Evolutionary conservation across 2,113 vertebrate genomes (phyloP), one percentile per base, ranked within the genome.

Genomic region (Pica pica): DNA sequence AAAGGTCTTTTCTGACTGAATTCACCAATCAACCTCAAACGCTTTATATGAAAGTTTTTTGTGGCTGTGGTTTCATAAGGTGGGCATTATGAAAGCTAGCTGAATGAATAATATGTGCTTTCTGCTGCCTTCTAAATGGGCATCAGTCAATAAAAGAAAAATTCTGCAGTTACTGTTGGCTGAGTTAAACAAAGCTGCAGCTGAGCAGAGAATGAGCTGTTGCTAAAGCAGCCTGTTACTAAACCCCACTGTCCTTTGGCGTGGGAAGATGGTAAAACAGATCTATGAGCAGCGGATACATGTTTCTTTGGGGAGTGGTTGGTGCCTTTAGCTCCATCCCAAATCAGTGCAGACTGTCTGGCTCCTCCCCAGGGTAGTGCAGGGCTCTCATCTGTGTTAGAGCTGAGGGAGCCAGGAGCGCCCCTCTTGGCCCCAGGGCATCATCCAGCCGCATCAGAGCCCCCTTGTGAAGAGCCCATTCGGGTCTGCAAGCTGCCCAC

Each of bases 101-200:
- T 79, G 82, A 79, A 52, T 52, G 44, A 71, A 37, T 28, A 78
- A 39, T 42, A 15, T 0, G 3, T 3, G 2, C 70, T 93, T 82
- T 93, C 77, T 5, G 3, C 35, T 81, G 77, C 5, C 81, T 87
- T 81, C 74, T 75, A 55, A 67, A 59, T 47, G 57, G 39, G 16
- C 84, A 91, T 67, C 52, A 81, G 26, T 80, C 41, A 77, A 53
- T 57, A 44, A 85, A 59, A 83, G 27, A 83, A 93, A 94, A 93
- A 60, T 17, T 47, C 31, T 59, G 46, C 10, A 13, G 39, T 55
- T 76, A 20, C 77, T 87, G 37, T 47, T 68, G 61, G 46, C 37
- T 77, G 21, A 77, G 28, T 83, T 89, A 71, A 83, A 71, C 37
- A 68, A 61, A 89, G 42, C 46, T 68, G 52, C 70, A 84, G 57